Evolutionary conservation across 1,140 invertebrate genomes (phyloP), one percentile per base, ranked within the genome.

Genomic region (Drosophila melanogaster): DNA sequence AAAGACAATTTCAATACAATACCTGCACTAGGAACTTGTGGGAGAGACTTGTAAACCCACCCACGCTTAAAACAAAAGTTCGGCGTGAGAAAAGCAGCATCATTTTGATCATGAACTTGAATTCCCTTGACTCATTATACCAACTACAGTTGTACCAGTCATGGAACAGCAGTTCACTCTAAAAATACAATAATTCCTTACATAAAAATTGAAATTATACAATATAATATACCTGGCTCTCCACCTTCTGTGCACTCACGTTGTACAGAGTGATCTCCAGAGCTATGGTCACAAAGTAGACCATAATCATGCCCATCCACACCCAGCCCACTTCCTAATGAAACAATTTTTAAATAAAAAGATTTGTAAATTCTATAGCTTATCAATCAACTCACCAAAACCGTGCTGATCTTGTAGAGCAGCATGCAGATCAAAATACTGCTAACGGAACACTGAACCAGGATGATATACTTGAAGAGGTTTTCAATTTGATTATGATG

Each of bases 341-440:
- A 14, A 11, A 17, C 1, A 47, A 11, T 17, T 0, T 12, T 0
- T 14, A 6, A 2, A 2, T n/a, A 8, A 49, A 15, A 15, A 1
- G 3, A n/a, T 47, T 3, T 5, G 10, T 19, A 44, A 7, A n/a
- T 0, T 6, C 14, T 22, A 7, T 0, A 37, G 40, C 14, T 1
- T 3, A 15, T 22, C 1, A 4, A 8, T 7, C 1, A 3, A 54
- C 79, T 1, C 17, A 84, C 84, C 67, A 89, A 53, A 3, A 84
- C 65, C 0, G 79, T 89, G 71, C 79, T 87, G 19, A 87, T 76
- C 22, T 87, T 87, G n/a, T 89, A 89, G 2, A 89, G 73, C 38
- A 89, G n/a, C 84, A 89, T 89, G 49, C 84, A 89, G 2, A 89
- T 84, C n/a, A 89, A 30, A 8, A 89, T 70, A 19, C 84, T 90